Evolutionary conservation across 2,888 invertebrate genomes (phyloP).

Genomic region (Endomychus coccineus): DNA sequence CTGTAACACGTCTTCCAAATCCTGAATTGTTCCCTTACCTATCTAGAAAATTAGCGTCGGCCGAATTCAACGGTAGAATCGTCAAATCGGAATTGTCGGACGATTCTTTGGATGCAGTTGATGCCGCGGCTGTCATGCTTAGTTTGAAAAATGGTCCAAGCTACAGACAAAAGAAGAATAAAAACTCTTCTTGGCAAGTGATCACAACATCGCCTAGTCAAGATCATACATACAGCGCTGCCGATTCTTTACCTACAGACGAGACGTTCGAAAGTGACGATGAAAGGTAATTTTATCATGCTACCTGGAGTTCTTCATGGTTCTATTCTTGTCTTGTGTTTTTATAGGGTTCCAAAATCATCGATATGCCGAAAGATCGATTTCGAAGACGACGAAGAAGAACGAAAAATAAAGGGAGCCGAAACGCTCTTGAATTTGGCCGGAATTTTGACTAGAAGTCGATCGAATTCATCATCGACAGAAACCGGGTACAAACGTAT

Average conservation of each 20-base stretch:
- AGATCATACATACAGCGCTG: constrained; percentile 86
- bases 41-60: constrained; percentile 58
- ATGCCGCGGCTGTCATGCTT: constrained; percentile 80
- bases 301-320: too few relatives aligned
- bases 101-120: constrained; percentile 66
- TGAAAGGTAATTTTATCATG: constrained; percentile 40
- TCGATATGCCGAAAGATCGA: constrained; percentile 35
- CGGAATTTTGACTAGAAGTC: constrained; percentile 44
- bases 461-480: constrained; percentile 26
- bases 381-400: constrained; percentile 57
- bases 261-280: constrained; percentile 55
- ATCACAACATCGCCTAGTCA: constrained; percentile 85
- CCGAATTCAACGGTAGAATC: constrained; percentile 31
- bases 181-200: constrained; percentile 46
- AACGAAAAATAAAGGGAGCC: constrained; percentile 70
- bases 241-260: constrained; percentile 43
- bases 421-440: constrained; percentile 72
- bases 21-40: constrained; percentile 78
- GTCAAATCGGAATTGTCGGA: constrained; percentile 35
- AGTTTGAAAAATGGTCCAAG: constrained; percentile 80
- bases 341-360: constrained; percentile 21
- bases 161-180: constrained; percentile 26
- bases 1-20: constrained; percentile 52
- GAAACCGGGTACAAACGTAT: constrained; percentile 7
- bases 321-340: too few relatives aligned